A percentile compares a stretch with the other conserved stretches of the same genome.
phyloP scores from a whole-genome alignment of 2,888 invertebrate genomes.

The Stenotaenia linearis region DNA sequence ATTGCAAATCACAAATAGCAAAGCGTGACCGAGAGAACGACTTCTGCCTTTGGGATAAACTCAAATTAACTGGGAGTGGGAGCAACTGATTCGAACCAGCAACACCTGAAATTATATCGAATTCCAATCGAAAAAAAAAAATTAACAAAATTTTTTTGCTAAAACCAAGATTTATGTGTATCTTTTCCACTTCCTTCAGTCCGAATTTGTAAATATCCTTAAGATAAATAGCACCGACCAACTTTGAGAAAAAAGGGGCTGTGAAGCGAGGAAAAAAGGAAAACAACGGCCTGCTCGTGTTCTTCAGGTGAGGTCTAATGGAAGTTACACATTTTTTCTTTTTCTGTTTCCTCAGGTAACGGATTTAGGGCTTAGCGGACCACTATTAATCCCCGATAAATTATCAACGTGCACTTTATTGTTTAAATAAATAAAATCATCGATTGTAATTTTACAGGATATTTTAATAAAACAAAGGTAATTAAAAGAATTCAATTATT shows the following conservation, averaged over 20 bases:
- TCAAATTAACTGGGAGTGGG: slow-evolving; percentile 7
- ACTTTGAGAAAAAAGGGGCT: no score
- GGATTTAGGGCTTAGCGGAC: neutral
- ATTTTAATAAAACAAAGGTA: no score
- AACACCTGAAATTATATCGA: neutral
- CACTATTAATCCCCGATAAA: neutral
- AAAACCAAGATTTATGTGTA: no score
- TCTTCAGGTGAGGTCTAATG: neutral
- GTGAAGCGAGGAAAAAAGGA: neutral
- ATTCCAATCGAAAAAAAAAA: neutral
- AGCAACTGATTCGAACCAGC: neutral
- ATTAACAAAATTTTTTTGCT: no score
- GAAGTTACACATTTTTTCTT: neutral
- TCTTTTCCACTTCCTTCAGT: no score
- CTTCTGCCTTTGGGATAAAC: neutral
- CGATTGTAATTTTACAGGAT: no score
- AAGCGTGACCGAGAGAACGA: neutral
- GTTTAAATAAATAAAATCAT: neutral
- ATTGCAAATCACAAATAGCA: neutral
- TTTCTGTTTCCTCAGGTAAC: neutral
- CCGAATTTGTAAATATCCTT: no score
- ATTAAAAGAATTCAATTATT: neutral
- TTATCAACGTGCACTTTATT: neutral
- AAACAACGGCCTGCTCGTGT: neutral
- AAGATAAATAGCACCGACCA: neutral